A percentile compares a stretch with the other conserved stretches of the same genome.
phyloP scores from a whole-genome alignment of 2,113 vertebrate genomes.

The Nothobranchius kuhntae region DNA sequence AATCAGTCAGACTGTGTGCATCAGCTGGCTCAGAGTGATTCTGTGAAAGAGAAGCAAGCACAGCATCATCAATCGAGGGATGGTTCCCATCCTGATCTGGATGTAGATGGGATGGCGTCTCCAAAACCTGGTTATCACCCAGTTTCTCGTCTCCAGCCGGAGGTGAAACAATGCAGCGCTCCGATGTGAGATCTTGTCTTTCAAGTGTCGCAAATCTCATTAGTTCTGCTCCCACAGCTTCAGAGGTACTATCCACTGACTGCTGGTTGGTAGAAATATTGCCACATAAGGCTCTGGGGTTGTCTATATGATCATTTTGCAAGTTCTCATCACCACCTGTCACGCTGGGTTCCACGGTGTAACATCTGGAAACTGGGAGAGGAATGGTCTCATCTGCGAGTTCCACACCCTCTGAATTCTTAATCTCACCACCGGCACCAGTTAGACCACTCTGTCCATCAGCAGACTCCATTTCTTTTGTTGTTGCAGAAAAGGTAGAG shows the following conservation, averaged over 20 bases:
- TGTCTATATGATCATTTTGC: conserved; percentile 39
- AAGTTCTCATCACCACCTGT: conserved; percentile 16
- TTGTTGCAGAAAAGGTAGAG: neutral
- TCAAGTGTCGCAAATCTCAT: neutral
- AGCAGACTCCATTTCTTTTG: neutral
- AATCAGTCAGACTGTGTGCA: conserved; percentile 1
- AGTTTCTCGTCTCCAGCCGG: conserved; percentile 23
- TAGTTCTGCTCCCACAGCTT: conserved; percentile 6
- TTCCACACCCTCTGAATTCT: conserved; percentile 31
- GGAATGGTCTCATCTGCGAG: conserved; percentile 27
- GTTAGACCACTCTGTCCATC: conserved; percentile 39
- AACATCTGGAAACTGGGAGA: conserved; percentile 4
- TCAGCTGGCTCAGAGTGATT: conserved; percentile 21
- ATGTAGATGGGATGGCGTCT: conserved; percentile 9
- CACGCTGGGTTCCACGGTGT: conserved; percentile 20
- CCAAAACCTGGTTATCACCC: neutral
- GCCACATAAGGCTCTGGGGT: conserved; percentile 12
- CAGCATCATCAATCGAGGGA: neutral
- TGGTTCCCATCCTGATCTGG: conserved; percentile 8
- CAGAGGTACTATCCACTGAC: neutral
- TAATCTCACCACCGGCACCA: conserved; percentile 53
- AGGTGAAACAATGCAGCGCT: conserved; percentile 15
- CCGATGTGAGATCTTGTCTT: neutral
- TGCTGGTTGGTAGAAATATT: neutral
- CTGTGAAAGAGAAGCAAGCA: neutral